Conservation (phyloP, 64 coral and sea anemone species). For the Dendronephthya gigantea region DNA sequence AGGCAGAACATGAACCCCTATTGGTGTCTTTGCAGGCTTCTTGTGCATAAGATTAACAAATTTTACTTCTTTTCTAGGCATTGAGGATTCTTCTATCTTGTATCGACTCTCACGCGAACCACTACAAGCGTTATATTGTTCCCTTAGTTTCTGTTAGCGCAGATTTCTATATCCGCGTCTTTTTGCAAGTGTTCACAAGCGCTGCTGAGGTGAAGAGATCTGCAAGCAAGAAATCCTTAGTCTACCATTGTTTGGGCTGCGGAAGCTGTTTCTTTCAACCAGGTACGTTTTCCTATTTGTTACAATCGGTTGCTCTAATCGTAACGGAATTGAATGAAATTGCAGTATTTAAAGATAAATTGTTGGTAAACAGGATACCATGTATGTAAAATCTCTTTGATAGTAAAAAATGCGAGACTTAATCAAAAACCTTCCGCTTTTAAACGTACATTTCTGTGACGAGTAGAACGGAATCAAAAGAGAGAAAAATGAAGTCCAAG, state of each 20-base stretch:
- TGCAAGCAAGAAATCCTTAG: conserved; percentile 68
- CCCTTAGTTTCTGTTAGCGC: conserved; percentile 83
- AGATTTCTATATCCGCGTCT: conserved; percentile 93
- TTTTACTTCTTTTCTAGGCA: conserved; percentile 40
- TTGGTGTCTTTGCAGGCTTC: no score
- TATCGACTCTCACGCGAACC: conserved; percentile 82
- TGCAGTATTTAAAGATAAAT: no score
- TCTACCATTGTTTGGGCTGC: conserved; percentile 78
- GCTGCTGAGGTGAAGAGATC: conserved; percentile 73
- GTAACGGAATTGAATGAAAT: no score
- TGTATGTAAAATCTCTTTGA: no score
- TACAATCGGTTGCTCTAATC: background rate
- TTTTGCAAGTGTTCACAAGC: conserved; percentile 98
- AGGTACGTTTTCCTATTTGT: conserved; percentile 42
- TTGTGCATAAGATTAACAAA: background rate
- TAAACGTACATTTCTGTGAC: no score
- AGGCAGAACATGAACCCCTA: no score
- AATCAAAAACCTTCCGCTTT: no score
- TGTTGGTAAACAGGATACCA: no score
- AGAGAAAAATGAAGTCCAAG: background rate
- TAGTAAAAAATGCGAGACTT: no score
- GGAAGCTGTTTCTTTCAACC: conserved; percentile 85
- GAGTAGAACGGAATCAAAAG: no score
- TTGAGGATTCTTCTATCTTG: conserved; percentile 72
- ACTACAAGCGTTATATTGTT: conserved; percentile 76